Base-by-base conservation (phyloP, 2,888 invertebrate species). In the Ormyrus rosae region DNA sequence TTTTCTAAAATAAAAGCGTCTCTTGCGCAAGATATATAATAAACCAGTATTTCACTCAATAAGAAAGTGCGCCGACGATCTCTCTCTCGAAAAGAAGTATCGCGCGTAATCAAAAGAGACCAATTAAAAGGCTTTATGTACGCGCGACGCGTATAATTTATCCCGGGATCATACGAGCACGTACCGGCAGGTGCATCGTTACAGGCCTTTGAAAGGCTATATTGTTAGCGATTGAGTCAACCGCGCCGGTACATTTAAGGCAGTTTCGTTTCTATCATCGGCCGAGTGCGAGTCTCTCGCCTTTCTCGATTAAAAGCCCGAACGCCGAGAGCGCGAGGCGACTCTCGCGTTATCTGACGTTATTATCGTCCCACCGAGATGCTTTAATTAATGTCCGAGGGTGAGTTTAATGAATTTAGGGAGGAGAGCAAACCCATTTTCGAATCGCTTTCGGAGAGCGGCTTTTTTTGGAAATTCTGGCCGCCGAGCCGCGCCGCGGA, bases 171-270 rank as follows among this genome's bases (percentile, higher is more conserved):
- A 48, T 34, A 34, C 34, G 34, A 58, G 7, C 55, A 55, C 7
- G 50, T 19, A 10, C 46, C 34, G 34, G 71, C 77, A 71, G 70
- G 71, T 71, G 71, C 67, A 78, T 78, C 60, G 67, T 78, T 72
- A 72, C 53, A 11, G 6, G 46, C 45, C 58, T 78, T 13, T 78
- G 60, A 78, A 78, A 78, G 67, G 72, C 72, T 60, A 72, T 72
- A 78, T 71, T 63, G 61, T 78, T 56, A 56, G 63, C 67, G 48
- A 73, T 78, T 68, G 68, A 73, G 68, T 78, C 68, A 78, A 78
- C 55, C 19, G 45, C 46, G 45, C 64, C 34, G 72, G 50, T 67
- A 78, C 67, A 72, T 78, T 72, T 72, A 78, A 67, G 71, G 72
- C 55, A 73, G 46, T 19, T 19, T 34, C 10, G 6, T 63, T 60